Evolutionary conservation across 2,113 vertebrate species (phyloP).

Genomic region (Malurus melanocephalus): DNA sequence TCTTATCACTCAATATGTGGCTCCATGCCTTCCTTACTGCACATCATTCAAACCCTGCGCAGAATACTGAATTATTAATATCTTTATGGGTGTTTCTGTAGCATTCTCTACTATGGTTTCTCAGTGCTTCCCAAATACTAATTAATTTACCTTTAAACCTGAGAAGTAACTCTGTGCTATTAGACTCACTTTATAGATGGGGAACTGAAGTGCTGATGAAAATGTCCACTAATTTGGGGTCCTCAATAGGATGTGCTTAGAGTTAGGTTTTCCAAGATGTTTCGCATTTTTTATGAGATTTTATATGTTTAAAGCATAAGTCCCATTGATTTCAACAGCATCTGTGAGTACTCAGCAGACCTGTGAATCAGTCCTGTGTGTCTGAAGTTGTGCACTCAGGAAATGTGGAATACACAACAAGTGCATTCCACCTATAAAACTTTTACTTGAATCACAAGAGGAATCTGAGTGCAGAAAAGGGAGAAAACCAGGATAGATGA

Average conservation of each 20-base stretch:
- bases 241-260: neutral
- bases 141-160: constrained; percentile 46
- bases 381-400: neutral
- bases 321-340: neutral
- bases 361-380: neutral
- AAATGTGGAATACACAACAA: neutral
- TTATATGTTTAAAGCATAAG: neutral
- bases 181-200: neutral
- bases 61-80: constrained; percentile 62
- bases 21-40: constrained; percentile 50
- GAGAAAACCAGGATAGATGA: neutral
- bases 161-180: neutral
- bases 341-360: neutral
- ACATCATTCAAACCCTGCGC: constrained; percentile 7
- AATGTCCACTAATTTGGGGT: neutral
- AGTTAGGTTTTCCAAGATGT: neutral
- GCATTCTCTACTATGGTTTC: neutral
- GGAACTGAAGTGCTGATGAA: constrained; percentile 26
- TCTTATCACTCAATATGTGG: constrained; percentile 63
- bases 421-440: neutral
- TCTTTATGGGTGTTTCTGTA: constrained; percentile 36
- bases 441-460: neutral
- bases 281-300: constrained; percentile 23
- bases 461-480: neutral
- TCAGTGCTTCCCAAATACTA: constrained; percentile 26